phyloP scores from a whole-genome alignment of 1,140 invertebrate genomes.

The Cataglyphis hispanica region DNA sequence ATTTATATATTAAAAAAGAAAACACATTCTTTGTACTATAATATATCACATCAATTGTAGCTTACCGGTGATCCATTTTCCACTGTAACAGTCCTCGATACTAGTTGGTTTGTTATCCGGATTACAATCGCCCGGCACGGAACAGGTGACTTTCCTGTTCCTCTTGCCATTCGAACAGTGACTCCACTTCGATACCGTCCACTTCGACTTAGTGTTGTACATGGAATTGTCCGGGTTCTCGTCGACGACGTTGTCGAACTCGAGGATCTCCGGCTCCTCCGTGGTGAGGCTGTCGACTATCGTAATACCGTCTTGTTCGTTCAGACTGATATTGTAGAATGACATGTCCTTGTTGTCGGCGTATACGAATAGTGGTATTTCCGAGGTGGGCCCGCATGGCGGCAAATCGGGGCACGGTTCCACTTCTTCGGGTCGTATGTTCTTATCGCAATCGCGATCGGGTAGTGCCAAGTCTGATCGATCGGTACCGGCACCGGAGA shows the following conservation, averaged over 20 bases:
- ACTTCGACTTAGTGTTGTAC: conserved; percentile 81
- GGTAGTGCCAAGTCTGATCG: conserved; percentile 89
- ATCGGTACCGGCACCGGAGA: conserved; percentile 88
- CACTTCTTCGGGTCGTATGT: conserved; percentile 88
- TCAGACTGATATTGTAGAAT: conserved; percentile 81
- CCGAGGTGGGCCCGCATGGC: conserved; percentile 84
- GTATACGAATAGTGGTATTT: conserved; percentile 77
- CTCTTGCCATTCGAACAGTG: conserved; percentile 76
- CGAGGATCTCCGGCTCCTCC: conserved; percentile 81
- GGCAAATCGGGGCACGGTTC: conserved; percentile 89
- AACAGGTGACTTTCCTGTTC: conserved; percentile 78
- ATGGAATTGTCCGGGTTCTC: conserved; percentile 78
- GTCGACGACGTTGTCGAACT: conserved; percentile 82
- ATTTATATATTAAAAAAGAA: neutral
- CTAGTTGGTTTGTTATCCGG: conserved; percentile 73
- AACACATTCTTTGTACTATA: neutral
- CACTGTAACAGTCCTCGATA: conserved; percentile 76
- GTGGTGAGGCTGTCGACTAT: conserved; percentile 74
- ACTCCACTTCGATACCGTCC: conserved; percentile 81
- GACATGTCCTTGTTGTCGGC: conserved; percentile 76
- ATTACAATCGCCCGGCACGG: conserved; percentile 76
- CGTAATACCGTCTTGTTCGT: conserved; percentile 75
- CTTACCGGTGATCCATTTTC: conserved; percentile 80
- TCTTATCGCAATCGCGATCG: conserved; percentile 89
- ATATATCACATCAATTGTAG: neutral